A percentile compares a stretch with the other conserved stretches of the same genome.
phyloP scores from a whole-genome alignment of 2,888 invertebrate genomes.

The Hydroisotoma schaefferi region DNA sequence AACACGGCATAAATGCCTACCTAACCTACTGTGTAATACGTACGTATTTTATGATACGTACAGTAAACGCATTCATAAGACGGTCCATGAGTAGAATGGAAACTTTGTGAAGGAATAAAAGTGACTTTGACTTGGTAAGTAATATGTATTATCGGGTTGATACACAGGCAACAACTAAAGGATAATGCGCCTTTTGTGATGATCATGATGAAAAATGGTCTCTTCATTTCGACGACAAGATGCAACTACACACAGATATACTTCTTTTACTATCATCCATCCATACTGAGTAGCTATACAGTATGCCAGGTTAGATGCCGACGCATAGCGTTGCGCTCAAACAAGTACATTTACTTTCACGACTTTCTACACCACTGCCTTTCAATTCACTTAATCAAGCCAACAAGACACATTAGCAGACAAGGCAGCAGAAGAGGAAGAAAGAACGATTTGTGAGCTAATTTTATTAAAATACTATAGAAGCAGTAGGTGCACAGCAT shows the following conservation, averaged over 20 bases:
- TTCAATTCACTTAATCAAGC: constrained; percentile 9
- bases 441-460: neutral
- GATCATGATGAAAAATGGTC: constrained; percentile 10
- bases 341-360: constrained; percentile 2
- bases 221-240: neutral
- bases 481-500: too few relatives aligned
- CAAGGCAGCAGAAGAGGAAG: neutral
- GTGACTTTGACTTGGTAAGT: too few relatives aligned
- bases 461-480: constrained; percentile 11
- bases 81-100: too few relatives aligned
- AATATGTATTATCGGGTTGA: too few relatives aligned
- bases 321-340: too few relatives aligned
- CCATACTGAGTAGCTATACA: too few relatives aligned
- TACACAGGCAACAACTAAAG: constrained; percentile 6
- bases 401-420: constrained; percentile 1
- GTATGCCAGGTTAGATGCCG: too few relatives aligned
- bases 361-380: neutral
- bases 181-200: constrained; percentile 11
- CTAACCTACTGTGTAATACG: neutral
- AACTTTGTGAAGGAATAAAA: too few relatives aligned
- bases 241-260: neutral
- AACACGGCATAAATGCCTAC: neutral
- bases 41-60: too few relatives aligned
- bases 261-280: neutral
- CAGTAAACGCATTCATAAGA: too few relatives aligned